Evolutionary conservation across 2,888 invertebrate species (phyloP).

Genomic region (Cosmorhoe ocellata): DNA sequence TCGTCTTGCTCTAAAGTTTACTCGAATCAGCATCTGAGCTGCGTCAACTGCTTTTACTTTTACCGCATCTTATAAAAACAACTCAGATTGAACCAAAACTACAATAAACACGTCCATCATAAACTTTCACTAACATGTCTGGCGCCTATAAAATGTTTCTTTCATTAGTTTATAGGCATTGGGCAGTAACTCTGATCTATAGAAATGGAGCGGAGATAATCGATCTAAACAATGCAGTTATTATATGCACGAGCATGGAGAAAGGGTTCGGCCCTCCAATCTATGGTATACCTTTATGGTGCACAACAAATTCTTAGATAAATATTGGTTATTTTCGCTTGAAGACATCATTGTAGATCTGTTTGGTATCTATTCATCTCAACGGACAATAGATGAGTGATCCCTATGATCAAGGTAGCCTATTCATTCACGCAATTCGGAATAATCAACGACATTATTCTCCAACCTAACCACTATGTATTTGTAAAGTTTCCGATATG

Average conservation of each 20-base stretch:
- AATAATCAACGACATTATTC: slow-evolving; percentile 5
- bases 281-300: background rate
- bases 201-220: slow-evolving; percentile 51
- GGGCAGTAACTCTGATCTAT: slow-evolving; percentile 45
- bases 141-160: slow-evolving; percentile 47
- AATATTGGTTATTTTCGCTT: background rate
- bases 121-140: slow-evolving; percentile 51
- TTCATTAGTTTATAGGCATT: slow-evolving; percentile 39
- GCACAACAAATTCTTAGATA: background rate
- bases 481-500: background rate
- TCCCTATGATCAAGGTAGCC: background rate
- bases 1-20: background rate
- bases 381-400: background rate
- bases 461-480: background rate
- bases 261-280: slow-evolving; percentile 18
- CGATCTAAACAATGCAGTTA: slow-evolving; percentile 27
- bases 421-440: background rate
- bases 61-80: slow-evolving; percentile 5
- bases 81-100: slow-evolving; percentile 25
- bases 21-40: background rate
- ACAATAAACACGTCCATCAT: slow-evolving; percentile 31
- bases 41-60: background rate
- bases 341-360: background rate
- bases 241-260: slow-evolving; percentile 21
- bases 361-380: background rate